Percentiles rank a stretch among this genome's conserved stretches.
phyloP scores from a whole-genome alignment of 1,140 invertebrate genomes.

The Zophobas morio region DNA sequence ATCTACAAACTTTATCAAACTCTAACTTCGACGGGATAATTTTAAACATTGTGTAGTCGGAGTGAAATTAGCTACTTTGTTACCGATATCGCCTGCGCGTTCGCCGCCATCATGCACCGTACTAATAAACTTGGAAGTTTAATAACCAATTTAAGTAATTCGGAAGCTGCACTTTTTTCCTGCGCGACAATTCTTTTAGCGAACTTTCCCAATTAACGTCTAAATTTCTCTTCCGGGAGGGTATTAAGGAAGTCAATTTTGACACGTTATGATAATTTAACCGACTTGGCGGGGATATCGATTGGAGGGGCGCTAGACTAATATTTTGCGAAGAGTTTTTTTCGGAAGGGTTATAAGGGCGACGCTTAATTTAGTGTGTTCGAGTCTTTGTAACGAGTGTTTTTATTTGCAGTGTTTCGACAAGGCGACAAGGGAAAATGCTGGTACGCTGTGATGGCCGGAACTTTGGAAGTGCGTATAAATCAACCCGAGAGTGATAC shows the following conservation, averaged over 20 bases:
- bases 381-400: constrained; percentile 40
- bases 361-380: constrained; percentile 3
- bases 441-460: constrained; percentile 84
- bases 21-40: background rate
- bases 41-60: constrained; percentile 4
- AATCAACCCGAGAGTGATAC: constrained; percentile 72
- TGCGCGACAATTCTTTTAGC: background rate
- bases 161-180: background rate
- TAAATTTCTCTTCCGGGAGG: background rate
- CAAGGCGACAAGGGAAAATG: constrained; percentile 84
- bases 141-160: constrained; percentile 13
- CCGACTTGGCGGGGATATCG: background rate
- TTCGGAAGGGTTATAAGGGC: constrained; percentile 11
- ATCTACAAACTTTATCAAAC: background rate
- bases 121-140: constrained; percentile 1
- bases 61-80: constrained; percentile 19
- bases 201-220: constrained; percentile 20
- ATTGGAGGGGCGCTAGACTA: background rate
- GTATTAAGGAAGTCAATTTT: background rate
- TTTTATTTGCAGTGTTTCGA: constrained; percentile 78
- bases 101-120: background rate
- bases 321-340: constrained; percentile 18
- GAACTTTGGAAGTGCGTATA: constrained; percentile 78
- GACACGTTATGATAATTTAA: no score
- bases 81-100: constrained; percentile 2